phyloP scores from a whole-genome alignment of 2,113 vertebrate genomes.

The Clupea harengus region DNA sequence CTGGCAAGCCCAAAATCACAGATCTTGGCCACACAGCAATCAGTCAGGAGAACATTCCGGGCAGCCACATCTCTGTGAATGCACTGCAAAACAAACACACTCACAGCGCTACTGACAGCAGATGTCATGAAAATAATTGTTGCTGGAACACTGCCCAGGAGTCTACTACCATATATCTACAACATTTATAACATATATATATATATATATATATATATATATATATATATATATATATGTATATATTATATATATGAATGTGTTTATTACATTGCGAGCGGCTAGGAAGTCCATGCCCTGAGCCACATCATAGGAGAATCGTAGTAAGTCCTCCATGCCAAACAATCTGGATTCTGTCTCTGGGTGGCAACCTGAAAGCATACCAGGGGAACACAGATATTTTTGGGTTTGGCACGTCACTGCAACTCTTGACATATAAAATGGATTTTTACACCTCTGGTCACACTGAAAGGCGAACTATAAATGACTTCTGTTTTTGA shows the following conservation, averaged over 20 bases:
- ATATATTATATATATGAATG: background rate
- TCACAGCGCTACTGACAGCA: background rate
- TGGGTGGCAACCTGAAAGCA: constrained; percentile 24
- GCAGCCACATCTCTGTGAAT: constrained; percentile 96
- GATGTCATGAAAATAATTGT: background rate
- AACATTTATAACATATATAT: background rate
- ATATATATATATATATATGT: too few relatives aligned
- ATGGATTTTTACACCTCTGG: constrained; percentile 12
- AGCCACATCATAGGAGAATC: constrained; percentile 89
- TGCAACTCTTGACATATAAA: background rate
- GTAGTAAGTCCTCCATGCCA: constrained; percentile 73
- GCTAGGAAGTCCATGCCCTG: constrained; percentile 93
- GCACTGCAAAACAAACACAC: constrained; percentile 72
- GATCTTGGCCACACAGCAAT: constrained; percentile 84
- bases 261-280: constrained; percentile 78
- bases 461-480: background rate
- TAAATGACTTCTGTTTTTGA: background rate
- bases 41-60: constrained; percentile 88
- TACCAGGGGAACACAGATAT: background rate
- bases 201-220: too few relatives aligned
- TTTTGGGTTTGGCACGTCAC: background rate
- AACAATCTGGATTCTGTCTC: background rate
- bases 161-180: background rate
- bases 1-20: constrained; percentile 95
- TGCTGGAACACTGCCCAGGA: background rate